Conservation (phyloP, 2,888 invertebrate species). For the Lepidocyrtinus sp. region DNA sequence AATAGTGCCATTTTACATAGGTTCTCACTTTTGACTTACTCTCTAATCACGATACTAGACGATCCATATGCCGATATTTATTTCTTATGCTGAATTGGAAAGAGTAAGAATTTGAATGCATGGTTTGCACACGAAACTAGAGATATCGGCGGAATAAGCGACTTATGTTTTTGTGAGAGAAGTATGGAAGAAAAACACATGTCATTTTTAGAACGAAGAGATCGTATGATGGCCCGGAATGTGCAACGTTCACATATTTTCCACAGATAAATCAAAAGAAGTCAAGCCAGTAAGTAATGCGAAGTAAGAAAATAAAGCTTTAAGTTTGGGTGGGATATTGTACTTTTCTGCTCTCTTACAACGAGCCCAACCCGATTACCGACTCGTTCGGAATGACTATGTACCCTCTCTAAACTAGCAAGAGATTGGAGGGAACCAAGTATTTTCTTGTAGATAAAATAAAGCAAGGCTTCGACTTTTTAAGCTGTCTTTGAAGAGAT, state of each 20-base stretch:
- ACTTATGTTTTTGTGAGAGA: constrained; percentile 12
- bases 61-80: too few relatives aligned
- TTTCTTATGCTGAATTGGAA: too few relatives aligned
- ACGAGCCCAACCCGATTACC: neutral
- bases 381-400: neutral
- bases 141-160: constrained; percentile 29
- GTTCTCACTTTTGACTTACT: too few relatives aligned
- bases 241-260: constrained; percentile 19
- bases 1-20: too few relatives aligned
- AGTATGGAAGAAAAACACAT: constrained; percentile 55
- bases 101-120: too few relatives aligned
- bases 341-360: neutral
- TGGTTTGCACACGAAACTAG: too few relatives aligned
- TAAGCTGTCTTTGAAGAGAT: constrained; percentile 46
- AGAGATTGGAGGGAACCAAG: neutral
- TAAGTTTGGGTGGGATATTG: neutral
- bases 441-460: neutral
- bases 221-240: constrained; percentile 38
- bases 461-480: constrained; percentile 36
- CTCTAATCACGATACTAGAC: too few relatives aligned
- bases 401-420: constrained; percentile 12
- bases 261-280: constrained; percentile 42
- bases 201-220: constrained; percentile 53
- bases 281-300: constrained; percentile 29
- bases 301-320: constrained; percentile 26